Base-by-base conservation (phyloP, 2,113 vertebrate genomes). In the Oreochromis niloticus region DNA sequence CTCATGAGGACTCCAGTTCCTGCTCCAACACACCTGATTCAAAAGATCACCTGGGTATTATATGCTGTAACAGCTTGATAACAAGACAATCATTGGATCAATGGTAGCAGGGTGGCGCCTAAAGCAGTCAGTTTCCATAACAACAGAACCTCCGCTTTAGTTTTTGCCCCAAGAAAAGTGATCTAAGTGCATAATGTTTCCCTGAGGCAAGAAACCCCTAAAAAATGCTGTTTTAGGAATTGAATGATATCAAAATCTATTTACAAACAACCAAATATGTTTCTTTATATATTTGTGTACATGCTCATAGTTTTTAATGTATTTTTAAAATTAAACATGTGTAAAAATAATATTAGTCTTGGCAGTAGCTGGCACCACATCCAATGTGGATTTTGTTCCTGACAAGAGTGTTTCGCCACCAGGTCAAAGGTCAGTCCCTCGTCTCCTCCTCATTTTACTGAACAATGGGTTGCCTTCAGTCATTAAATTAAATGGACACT, bases 51-150 rank as follows among this genome's bases (percentile, higher is more conserved):
- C 13, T 73, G 13, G n/a, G 66, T 24, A 73, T 14, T 30, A 6
- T 22, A 48, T 75, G 24, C 0, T 34, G 66, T 43, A 46, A 14
- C 13, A 24, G 39, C 2, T 24, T 43, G 39, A 3, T 71, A 43
- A 0, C 22, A 71, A 24, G 7, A 4, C 2, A 43, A 71, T 71
- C 22, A 46, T 71, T 2, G 0, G n/a, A 4, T 71, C 36, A 43
- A 14, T 9, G 12, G 39, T 14, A 14, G n/a, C 7, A 43, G 39
- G n/a, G 12, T 27, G 13, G n/a, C 22, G 0, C 22, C 7, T 71
- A 27, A 46, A 46, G 22, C 39, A 73, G 46, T 43, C 22, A 27
- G 13, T 71, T 0, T 39, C 36, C 7, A 66, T n/a, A n/a, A 39
- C 17, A 66, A 39, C 34, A 68, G 4, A 68, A 22, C 11, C 63